Evolutionary conservation across 2,113 vertebrate species (phyloP), one percentile per base, ranked within the genome.

Genomic region (Gulo gulo): DNA sequence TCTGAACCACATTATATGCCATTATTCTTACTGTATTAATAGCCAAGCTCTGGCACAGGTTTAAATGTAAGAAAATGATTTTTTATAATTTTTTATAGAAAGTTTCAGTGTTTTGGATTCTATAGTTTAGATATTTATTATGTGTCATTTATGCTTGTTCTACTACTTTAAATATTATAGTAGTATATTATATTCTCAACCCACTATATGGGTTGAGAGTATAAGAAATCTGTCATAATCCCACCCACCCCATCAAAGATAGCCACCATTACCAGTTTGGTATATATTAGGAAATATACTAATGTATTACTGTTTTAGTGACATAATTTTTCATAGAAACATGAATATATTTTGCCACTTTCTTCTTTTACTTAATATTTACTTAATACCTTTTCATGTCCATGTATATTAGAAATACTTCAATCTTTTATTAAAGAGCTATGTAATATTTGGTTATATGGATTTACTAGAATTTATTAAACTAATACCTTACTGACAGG

Each of bases 151-250:
- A 55, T 59, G 52, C 10, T 29, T 85, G 52, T 36, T 67, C 11
- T 90, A 73, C 86, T 85, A 93, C 88, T 90, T 90, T 88, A 91
- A 95, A 69, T 61, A 23, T 91, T 98, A 79, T 4, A 15, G 20
- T 23, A 87, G 50, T 52, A 52, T 52, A 52, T 52, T 52, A 52
- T 52, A 52, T 52, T 52, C 50, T 52, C 50, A 52, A 52, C 9
- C 50, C 50, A 52, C 5, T 16, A 59, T 69, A 92, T 14, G 39
- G 14, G 7, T 57, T 83, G 82, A 42, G 39, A 42, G 39, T 42
- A 42, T 42, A 42, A 5, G 39, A 42, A 42, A 42, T 42, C 39
- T 42, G 39, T 42, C 39, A 42, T 42, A 42, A 42, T 42, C 39
- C 39, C 39, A 42, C 39, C 39, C 39, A 42, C 39, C 39, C 39